A percentile compares a stretch with the other conserved stretches of the same genome.
Conservation (phyloP, 2,797 vertebrate species). For the Hyperoplus immaculatus region DNA sequence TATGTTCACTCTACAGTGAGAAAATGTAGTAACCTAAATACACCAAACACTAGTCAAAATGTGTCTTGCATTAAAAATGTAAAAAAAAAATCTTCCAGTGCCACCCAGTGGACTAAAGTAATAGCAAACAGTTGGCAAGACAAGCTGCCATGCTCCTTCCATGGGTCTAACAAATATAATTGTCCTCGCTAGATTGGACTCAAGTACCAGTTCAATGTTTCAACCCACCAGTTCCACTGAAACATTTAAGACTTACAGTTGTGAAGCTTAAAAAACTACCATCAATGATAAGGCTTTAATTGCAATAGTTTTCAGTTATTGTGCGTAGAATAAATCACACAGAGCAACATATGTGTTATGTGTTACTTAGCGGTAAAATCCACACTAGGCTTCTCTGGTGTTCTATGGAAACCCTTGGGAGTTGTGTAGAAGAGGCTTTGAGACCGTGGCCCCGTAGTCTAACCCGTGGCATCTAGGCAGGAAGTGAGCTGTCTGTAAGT, state of each 20-base stretch:
- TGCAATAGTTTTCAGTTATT: conserved; percentile 63
- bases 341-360: conserved; percentile 45
- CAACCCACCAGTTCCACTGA: conserved; percentile 35
- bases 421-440: conserved; percentile 54
- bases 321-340: conserved; percentile 43
- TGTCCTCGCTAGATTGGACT: conserved; percentile 46
- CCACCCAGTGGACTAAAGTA: conserved; percentile 64
- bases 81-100: conserved; percentile 65
- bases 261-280: conserved; percentile 52
- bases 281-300: conserved; percentile 81
- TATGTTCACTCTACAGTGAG: conserved; percentile 62
- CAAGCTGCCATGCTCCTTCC: conserved; percentile 53
- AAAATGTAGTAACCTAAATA: conserved; percentile 55
- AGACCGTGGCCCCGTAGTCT: conserved; percentile 41
- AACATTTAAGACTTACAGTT: conserved; percentile 48
- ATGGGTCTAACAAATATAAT: conserved; percentile 43
- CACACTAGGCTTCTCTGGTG: conserved; percentile 17
- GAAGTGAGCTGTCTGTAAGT: conserved; percentile 68
- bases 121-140: conserved; percentile 60
- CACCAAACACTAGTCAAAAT: conserved; percentile 41
- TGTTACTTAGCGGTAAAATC: conserved; percentile 36
- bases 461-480: conserved; percentile 61
- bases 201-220: conserved; percentile 47
- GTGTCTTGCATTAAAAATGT: conserved; percentile 71
- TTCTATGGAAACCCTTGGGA: conserved; percentile 35